Percentiles rank a stretch among this genome's conserved stretches.
Evolutionary conservation across 2,888 invertebrate species (phyloP).

Genomic region (Ephialtes manifestator): DNA sequence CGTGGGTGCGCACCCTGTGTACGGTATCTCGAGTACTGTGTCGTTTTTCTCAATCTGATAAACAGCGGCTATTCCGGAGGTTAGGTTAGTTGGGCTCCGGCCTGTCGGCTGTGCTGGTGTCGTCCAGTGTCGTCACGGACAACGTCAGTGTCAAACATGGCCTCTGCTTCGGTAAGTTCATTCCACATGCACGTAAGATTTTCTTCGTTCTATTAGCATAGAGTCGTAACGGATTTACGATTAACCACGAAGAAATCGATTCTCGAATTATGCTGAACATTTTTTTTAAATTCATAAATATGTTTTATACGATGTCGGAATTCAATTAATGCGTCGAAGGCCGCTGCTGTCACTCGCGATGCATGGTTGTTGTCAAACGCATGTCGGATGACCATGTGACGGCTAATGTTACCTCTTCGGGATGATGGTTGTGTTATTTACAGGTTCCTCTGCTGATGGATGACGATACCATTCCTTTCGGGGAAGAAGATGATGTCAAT

Average conservation of each 20-base stretch:
- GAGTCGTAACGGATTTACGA: constrained; percentile 32
- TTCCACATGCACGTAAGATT: constrained; percentile 50
- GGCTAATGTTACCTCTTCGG: constrained; percentile 62
- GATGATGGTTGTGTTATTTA: constrained; percentile 82
- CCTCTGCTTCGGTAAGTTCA: constrained; percentile 84
- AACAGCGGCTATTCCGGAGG: background rate
- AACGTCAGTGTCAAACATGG: constrained; percentile 78
- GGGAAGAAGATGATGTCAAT: constrained; percentile 91
- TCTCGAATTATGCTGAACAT: constrained; percentile 3
- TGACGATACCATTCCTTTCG: constrained; percentile 95
- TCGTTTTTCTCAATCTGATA: background rate
- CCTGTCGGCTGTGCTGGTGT: background rate
- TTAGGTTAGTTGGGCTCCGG: background rate
- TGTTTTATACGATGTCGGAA: constrained; percentile 42
- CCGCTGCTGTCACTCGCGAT: constrained; percentile 21
- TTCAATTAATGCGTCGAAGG: constrained; percentile 8
- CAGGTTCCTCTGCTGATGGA: constrained; percentile 94
- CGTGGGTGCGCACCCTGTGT: background rate
- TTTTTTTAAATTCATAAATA: constrained; percentile 58
- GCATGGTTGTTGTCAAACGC: constrained; percentile 6
- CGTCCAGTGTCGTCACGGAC: no score
- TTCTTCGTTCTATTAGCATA: constrained; percentile 36
- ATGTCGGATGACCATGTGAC: constrained; percentile 19
- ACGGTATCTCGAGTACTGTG: background rate
- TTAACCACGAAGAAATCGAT: background rate